A percentile compares a stretch with the other conserved stretches of the same genome.
These are phyloP conservation scores for Lophotriccus pileatus DNA, from an alignment of 2,797 vertebrate species.

Conservation along the genomic window DNA sequence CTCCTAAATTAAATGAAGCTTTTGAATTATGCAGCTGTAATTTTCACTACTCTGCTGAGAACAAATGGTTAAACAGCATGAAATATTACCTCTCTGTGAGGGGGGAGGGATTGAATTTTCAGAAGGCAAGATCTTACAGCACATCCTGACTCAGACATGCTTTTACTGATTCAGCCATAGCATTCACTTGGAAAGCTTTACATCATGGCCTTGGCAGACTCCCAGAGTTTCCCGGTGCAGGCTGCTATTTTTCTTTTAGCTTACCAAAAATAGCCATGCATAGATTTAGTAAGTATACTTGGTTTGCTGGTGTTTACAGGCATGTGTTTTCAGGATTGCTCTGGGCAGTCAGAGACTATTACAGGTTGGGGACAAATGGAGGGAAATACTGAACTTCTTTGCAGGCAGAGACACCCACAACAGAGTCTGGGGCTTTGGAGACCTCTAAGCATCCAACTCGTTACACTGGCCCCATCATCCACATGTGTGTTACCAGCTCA, in stretches of 20 bases:
- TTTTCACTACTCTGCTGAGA: not conserved
- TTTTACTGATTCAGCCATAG: slow-evolving; percentile 73
- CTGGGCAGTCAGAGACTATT: slow-evolving; percentile 47
- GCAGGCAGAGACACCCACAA: not conserved
- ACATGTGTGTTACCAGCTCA: not conserved
- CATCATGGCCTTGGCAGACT: slow-evolving; percentile 72
- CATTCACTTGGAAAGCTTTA: slow-evolving; percentile 73
- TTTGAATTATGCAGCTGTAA: not conserved
- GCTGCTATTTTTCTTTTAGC: slow-evolving; percentile 75
- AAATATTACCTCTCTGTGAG: slow-evolving; percentile 10
- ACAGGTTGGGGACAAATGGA: not conserved
- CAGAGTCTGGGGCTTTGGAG: not conserved
- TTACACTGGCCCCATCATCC: not conserved
- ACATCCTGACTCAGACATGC: slow-evolving; percentile 61
- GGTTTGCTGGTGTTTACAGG: slow-evolving; percentile 69
- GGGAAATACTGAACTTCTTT: not conserved
- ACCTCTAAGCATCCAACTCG: not conserved
- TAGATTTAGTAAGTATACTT: slow-evolving; percentile 72
- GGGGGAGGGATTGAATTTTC: slow-evolving; percentile 47
- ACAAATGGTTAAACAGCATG: not conserved
- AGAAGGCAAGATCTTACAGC: slow-evolving; percentile 44
- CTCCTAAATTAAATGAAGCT: slow-evolving; percentile 25
- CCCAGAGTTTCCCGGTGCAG: slow-evolving; percentile 71
- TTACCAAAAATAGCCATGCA: slow-evolving; percentile 74
- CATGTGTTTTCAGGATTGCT: slow-evolving; percentile 53